phyloP scores from a whole-genome alignment of 2,113 vertebrate species.

The Morphnarchus princeps region DNA sequence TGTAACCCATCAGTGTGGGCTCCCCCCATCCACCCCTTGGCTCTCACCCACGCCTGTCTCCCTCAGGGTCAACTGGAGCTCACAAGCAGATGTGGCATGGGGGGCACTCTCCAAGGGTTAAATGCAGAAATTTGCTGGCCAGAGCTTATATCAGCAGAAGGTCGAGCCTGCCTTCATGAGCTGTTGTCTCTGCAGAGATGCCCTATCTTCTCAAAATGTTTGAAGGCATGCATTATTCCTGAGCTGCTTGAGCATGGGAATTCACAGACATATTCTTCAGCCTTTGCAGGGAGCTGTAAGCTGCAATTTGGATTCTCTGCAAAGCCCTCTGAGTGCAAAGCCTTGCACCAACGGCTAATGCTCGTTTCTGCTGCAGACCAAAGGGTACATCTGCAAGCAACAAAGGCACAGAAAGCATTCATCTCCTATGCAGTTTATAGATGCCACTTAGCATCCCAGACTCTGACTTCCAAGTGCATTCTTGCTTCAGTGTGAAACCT shows the following conservation, averaged over 20 bases:
- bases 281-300: neutral
- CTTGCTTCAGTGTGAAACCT: slow-evolving; percentile 19
- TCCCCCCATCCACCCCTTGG: neutral
- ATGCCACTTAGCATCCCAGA: neutral
- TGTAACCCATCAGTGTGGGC: neutral
- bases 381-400: neutral
- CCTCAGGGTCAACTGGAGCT: neutral
- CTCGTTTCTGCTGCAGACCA: neutral
- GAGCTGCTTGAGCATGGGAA: neutral
- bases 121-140: neutral
- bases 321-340: neutral
- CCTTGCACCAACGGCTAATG: neutral
- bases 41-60: rapidly evolving
- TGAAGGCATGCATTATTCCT: neutral
- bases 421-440: neutral
- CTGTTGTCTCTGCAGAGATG: neutral
- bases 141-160: neutral
- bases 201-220: neutral
- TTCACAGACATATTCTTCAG: neutral
- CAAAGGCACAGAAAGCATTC: neutral
- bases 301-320: neutral
- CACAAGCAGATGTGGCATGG: rapidly evolving
- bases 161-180: neutral
- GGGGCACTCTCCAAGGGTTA: neutral
- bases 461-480: neutral